Evolutionary conservation across 2,888 invertebrate genomes (phyloP), one percentile per base, ranked within the genome.

Genomic region (Callimorpha dominula): DNA sequence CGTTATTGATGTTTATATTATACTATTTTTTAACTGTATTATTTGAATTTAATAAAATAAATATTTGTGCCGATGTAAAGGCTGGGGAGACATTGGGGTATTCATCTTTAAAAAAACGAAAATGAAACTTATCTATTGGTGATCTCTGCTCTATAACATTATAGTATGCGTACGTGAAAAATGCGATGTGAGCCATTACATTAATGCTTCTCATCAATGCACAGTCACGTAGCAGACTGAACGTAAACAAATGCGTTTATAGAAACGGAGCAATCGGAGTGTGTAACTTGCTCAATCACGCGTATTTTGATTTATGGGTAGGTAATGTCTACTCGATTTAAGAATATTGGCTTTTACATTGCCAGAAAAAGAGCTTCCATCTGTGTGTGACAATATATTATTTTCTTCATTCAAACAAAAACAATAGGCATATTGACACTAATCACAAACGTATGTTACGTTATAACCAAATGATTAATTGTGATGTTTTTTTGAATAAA

Each of bases 161-260:
- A 40, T 40, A 40, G 11, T 12, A 49, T 31, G 49, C 49, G 15
- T 31, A 49, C 15, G 20, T 46, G 40, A 63, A 63, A 42, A 12
- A 14, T 65, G 31, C 50, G 15, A 49, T 49, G 65, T 31, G 31
- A 50, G 17, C 49, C 11, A 40, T 65, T 14, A 57, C 54, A 67
- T 64, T 75, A 77, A 80, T 54, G 42, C 74, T 40, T 60, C 60
- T 50, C 42, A 73, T 74, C 70, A 75, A 74, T 78, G 72, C 74
- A 50, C 57, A 9, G 57, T 50, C 77, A 78, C 71, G 76, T 71
- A 72, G 67, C 67, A 75, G 54, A 77, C 65, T 31, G 69, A 20
- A 65, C 60, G 57, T 65, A 71, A 74, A 71, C 64, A 71, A 52
- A 50, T 42, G 64, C 43, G 63, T n/a, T 64, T 42, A 72, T 49